phyloP scores from a whole-genome alignment of 2,113 vertebrate species.

The Typhlomys cinereus region DNA sequence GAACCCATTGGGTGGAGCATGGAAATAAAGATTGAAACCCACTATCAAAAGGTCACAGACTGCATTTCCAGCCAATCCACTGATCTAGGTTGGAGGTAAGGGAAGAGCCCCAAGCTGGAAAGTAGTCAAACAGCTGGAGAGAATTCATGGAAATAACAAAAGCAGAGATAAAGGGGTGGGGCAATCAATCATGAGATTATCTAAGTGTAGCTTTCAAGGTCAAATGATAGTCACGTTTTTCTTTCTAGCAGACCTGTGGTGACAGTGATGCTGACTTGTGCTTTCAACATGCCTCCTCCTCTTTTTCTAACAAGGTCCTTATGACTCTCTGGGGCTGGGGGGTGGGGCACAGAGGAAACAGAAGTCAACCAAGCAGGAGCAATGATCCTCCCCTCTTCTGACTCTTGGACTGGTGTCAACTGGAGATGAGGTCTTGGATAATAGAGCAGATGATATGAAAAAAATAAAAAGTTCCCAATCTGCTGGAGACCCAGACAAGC shows the following conservation, averaged over 20 bases:
- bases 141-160: not conserved
- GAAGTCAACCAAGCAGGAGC: not conserved
- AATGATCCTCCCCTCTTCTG: not conserved
- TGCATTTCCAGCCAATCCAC: not conserved
- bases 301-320: not conserved
- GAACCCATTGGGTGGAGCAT: fast-evolving
- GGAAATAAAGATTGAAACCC: not conserved
- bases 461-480: not conserved
- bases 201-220: not conserved
- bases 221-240: not conserved
- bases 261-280: not conserved
- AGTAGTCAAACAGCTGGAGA: not conserved
- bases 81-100: not conserved
- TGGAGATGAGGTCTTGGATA: not conserved
- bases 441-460: not conserved
- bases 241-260: not conserved
- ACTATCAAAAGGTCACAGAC: not conserved
- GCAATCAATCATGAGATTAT: not conserved
- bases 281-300: not conserved
- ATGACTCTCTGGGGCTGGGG: not conserved
- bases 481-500: not conserved
- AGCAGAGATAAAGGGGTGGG: not conserved
- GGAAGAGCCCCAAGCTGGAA: not conserved
- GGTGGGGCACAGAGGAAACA: not conserved
- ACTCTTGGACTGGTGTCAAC: not conserved